Conservation (phyloP, 2,888 invertebrate species). For the Schizotus pectinicornis region DNA sequence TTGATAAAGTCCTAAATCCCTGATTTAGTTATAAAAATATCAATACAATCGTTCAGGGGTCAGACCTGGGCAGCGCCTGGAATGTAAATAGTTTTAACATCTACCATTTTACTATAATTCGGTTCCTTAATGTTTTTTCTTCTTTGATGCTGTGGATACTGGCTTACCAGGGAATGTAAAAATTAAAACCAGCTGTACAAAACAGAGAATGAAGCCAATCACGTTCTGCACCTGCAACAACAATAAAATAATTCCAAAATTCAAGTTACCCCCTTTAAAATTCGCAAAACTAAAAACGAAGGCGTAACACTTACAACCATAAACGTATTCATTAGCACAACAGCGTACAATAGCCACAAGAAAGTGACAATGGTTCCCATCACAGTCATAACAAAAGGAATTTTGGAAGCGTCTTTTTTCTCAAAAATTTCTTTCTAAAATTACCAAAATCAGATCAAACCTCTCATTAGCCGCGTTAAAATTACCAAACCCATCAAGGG, state of each 20-base stretch:
- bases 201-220: slow-evolving; percentile 67
- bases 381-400: slow-evolving; percentile 88
- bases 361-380: slow-evolving; percentile 80
- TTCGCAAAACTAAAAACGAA: background rate
- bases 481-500: slow-evolving; percentile 75
- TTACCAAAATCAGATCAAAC: slow-evolving; percentile 12
- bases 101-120: no score
- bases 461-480: slow-evolving; percentile 11
- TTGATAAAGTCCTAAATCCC: no score
- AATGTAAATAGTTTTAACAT: no score
- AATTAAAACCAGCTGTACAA: slow-evolving; percentile 71
- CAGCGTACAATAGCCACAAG: slow-evolving; percentile 83
- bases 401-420: slow-evolving; percentile 81
- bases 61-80: no score
- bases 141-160: slow-evolving; percentile 18
- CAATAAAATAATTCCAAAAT: background rate
- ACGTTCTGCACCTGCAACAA: slow-evolving; percentile 73
- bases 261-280: no score
- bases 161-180: slow-evolving; percentile 66
- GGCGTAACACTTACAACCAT: slow-evolving; percentile 70
- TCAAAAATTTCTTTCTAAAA: slow-evolving; percentile 77
- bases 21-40: no score
- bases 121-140: slow-evolving; percentile 27
- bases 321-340: slow-evolving; percentile 76
- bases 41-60: no score